Evolutionary conservation across 2,797 vertebrate species (phyloP), one percentile per base, ranked within the genome.

Genomic region (Microctenopoma lineatum): DNA sequence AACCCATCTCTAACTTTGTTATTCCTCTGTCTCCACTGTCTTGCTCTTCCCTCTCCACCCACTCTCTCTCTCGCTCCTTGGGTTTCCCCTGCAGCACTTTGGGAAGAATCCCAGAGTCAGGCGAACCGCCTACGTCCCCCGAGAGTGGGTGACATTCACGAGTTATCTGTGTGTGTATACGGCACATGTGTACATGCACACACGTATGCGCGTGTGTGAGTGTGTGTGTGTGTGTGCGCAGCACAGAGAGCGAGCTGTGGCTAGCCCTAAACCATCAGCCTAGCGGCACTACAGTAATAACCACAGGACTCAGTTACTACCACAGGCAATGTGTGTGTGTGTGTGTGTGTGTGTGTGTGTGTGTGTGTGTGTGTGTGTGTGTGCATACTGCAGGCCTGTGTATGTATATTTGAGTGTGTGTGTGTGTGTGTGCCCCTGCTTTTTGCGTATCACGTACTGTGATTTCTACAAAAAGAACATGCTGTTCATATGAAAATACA

Each of bases 1-100:
- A 71, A 53, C 61, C 71, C 67, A 39, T 42, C 59, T 54, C 32
- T 18, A 39, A 18, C 67, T 66, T 62, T 69, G 50, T 59, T 59
- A 45, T 44, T 63, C 54, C 57, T 38, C n/a, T 29, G 62, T 3
- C 48, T 45, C 53, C 42, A 50, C 51, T 45, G 55, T 47, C 48
- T 60, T 47, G 45, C 27, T 47, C 41, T 26, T 7, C 10, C 21
- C 52, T 41, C 56, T 46, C 51, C 34, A 25, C 70, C 61, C 61
- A 38, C 79, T 62, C 56, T 68, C 67, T 64, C 76, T 62, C 56
- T 68, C 67, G 62, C 76, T 90, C 84, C 84, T 85, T 70, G 74
- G 84, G 83, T 90, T 90, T 90, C 74, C 87, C 90, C 88, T 85
- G 87, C 75, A 91, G 92, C 91, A 82, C 76, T 92, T 88, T 84